phyloP scores from a whole-genome alignment of 2,888 invertebrate genomes.

The Epinotia nisella region DNA sequence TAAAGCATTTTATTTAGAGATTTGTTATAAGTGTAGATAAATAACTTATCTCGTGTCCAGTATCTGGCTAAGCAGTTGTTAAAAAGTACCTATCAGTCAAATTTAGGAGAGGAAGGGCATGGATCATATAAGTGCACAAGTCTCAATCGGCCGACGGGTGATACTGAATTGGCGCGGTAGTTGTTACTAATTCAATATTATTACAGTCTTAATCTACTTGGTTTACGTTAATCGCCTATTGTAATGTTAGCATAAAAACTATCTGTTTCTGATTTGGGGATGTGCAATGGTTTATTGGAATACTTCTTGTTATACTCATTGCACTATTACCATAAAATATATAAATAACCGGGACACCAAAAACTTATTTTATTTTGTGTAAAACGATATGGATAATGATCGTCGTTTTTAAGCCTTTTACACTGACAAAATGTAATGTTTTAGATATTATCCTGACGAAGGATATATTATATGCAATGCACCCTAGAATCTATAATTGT shows the following conservation, averaged over 20 bases:
- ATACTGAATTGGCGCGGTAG: neutral
- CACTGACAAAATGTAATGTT: neutral
- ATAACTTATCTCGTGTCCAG: too few species aligned
- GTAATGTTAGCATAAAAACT: constrained; percentile 6
- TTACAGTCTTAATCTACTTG: neutral
- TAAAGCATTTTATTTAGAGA: too few species aligned
- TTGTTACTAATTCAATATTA: constrained; percentile 23
- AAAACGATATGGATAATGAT: constrained; percentile 7
- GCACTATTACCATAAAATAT: constrained; percentile 15
- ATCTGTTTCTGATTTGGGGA: neutral
- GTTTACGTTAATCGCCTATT: constrained; percentile 4
- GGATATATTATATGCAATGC: constrained; percentile 9
- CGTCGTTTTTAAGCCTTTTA: constrained; percentile 19
- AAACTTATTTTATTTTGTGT: constrained; percentile 15
- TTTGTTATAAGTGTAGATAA: too few species aligned
- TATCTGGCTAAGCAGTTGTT: too few species aligned
- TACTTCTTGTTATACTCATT: constrained; percentile 17
- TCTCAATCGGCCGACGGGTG: too few species aligned
- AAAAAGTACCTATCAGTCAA: too few species aligned
- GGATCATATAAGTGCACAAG: too few species aligned
- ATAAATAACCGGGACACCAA: constrained; percentile 13
- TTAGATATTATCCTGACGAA: neutral
- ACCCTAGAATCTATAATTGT: constrained; percentile 42
- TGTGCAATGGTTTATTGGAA: constrained; percentile 1
- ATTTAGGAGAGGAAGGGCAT: too few species aligned